phyloP scores from a whole-genome alignment of 30 jellyfish, hydroid and myxozoan genomes.

The Chironex yamaguchii region DNA sequence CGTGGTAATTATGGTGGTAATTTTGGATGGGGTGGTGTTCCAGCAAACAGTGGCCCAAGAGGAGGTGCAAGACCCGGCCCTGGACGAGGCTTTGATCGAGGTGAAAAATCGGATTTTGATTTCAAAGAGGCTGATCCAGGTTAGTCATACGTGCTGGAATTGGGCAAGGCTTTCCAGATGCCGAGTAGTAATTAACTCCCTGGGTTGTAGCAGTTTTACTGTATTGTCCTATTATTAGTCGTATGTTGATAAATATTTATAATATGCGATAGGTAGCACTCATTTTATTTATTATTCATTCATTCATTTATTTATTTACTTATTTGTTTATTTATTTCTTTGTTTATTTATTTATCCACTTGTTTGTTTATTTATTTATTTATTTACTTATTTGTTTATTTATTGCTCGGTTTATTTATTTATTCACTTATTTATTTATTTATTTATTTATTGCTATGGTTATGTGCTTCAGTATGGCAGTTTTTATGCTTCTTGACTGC shows the following conservation, averaged over 20 bases:
- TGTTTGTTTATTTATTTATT: too few species aligned
- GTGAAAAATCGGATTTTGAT: conserved; percentile 75
- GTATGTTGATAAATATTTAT: too few species aligned
- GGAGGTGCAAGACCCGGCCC: conserved; percentile 44
- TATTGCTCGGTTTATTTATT: too few species aligned
- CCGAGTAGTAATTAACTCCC: too few species aligned
- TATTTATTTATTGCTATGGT: background rate
- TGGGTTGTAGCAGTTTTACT: too few species aligned
- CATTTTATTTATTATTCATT: background rate
- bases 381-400: too few species aligned
- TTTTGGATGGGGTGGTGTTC: conserved; percentile 62
- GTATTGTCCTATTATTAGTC: too few species aligned
- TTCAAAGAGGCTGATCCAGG: conserved; percentile 94
- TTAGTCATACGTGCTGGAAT: background rate
- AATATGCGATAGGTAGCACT: background rate
- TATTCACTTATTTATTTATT: too few species aligned
- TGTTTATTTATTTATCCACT: too few species aligned
- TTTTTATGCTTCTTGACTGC: background rate
- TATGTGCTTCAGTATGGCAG: background rate
- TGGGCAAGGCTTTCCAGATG: too few species aligned
- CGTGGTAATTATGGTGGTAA: conserved; percentile 46
- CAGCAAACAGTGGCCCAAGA: conserved; percentile 68
- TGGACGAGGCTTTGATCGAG: conserved; percentile 72
- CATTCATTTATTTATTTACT: too few species aligned
- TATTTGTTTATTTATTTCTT: too few species aligned